Percentiles rank a stretch among this genome's conserved stretches.
Conservation (phyloP, 2,797 vertebrate species). For the Coluber constrictor region DNA sequence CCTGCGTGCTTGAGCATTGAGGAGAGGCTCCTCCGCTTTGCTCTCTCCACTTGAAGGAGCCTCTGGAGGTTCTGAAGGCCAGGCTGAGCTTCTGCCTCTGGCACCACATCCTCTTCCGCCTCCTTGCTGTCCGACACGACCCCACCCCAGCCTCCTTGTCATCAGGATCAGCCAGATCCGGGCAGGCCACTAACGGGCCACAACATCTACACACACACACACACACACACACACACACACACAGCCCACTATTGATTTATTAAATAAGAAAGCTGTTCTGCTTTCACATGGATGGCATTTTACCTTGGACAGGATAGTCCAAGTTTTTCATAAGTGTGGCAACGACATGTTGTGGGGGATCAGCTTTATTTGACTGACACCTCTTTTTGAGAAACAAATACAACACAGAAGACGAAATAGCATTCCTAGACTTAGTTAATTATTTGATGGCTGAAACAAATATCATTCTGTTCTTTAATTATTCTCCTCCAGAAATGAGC, state of each 20-base stretch:
- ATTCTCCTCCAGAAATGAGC: slow-evolving; percentile 41
- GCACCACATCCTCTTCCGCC: too few species aligned
- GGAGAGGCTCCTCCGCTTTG: too few species aligned
- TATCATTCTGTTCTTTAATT: slow-evolving; percentile 30
- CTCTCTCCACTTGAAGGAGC: too few species aligned
- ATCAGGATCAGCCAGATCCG: too few species aligned
- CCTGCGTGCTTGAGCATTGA: too few species aligned
- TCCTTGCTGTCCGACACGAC: too few species aligned
- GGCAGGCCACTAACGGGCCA: too few species aligned
- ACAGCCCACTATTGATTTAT: not conserved
- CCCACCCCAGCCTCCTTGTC: too few species aligned
- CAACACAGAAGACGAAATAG: not conserved
- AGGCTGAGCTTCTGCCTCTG: too few species aligned
- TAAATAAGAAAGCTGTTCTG: not conserved
- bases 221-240: not conserved
- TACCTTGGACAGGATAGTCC: not conserved
- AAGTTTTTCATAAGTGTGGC: not conserved
- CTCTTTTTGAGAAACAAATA: not conserved
- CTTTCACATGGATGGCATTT: not conserved
- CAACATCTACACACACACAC: not conserved
- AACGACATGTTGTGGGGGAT: slow-evolving; percentile 13
- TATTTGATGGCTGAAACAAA: slow-evolving; percentile 25
- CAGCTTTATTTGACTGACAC: not conserved
- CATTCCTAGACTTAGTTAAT: slow-evolving; percentile 21
- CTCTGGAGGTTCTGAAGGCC: too few species aligned